Evolutionary conservation across 1,140 invertebrate genomes (phyloP).

Genomic region (Drosophila ficusphila): DNA sequence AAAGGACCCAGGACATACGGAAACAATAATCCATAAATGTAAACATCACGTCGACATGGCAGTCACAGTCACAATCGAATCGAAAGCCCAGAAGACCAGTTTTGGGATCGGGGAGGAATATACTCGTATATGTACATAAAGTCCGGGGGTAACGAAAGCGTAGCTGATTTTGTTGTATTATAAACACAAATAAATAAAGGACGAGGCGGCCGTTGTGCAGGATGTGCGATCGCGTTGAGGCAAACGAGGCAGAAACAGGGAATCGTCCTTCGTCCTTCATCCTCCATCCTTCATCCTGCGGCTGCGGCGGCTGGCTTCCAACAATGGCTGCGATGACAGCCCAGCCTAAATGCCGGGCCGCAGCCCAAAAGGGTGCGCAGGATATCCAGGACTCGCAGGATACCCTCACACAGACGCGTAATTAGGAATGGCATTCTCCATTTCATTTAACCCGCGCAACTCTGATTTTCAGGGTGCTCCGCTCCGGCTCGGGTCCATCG

Average conservation of each 20-base stretch:
- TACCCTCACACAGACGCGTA: slow-evolving; percentile 43
- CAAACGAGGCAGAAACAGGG: slow-evolving; percentile 68
- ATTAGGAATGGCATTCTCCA: slow-evolving; percentile 84
- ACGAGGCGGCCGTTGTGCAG: slow-evolving; percentile 57
- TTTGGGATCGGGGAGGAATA: slow-evolving; percentile 34
- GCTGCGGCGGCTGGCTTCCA: slow-evolving; percentile 53
- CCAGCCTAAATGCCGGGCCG: slow-evolving; percentile 53
- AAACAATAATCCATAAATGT: slow-evolving; percentile 82
- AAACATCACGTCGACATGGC: slow-evolving; percentile 78
- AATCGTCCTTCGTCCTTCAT: slow-evolving; percentile 29
- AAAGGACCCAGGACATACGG: slow-evolving; percentile 59
- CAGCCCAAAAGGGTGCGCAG: slow-evolving; percentile 61
- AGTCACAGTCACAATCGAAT: slow-evolving; percentile 56
- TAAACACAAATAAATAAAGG: slow-evolving; percentile 83
- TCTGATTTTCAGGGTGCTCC: slow-evolving; percentile 66
- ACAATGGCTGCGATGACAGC: slow-evolving; percentile 83
- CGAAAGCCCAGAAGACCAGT: slow-evolving; percentile 55
- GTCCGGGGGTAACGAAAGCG: slow-evolving; percentile 67
- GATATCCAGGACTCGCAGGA: slow-evolving; percentile 29
- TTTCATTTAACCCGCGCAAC: slow-evolving; percentile 76
- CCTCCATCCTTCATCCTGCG: slow-evolving; percentile 65
- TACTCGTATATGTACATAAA: neutral
- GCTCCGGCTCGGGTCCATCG: neutral
- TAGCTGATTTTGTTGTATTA: slow-evolving; percentile 84
- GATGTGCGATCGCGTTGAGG: slow-evolving; percentile 52